phyloP scores from a whole-genome alignment of 2,888 invertebrate species.

The Lymantria monacha region DNA sequence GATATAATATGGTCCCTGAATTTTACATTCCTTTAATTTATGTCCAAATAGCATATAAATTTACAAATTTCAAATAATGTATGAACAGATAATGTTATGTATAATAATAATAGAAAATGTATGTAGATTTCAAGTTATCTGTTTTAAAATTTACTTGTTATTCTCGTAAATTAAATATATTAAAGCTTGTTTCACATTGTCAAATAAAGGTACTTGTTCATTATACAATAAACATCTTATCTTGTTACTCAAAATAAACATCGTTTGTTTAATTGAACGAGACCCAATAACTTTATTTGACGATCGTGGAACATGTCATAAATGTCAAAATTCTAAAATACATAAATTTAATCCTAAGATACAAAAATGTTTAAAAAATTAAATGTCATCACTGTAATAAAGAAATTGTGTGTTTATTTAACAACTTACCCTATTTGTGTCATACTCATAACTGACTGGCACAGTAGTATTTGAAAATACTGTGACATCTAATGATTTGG shows the following conservation, averaged over 20 bases:
- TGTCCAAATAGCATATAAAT: neutral
- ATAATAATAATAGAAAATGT: slow-evolving; percentile 24
- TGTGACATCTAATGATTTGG: no score
- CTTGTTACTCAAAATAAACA: no score
- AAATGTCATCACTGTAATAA: slow-evolving; percentile 42
- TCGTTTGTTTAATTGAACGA: no score
- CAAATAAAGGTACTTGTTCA: neutral
- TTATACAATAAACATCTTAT: no score
- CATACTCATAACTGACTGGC: no score
- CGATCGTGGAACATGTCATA: slow-evolving; percentile 10
- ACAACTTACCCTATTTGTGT: neutral
- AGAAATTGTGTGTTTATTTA: slow-evolving; percentile 19
- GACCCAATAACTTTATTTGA: neutral
- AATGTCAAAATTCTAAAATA: slow-evolving; percentile 44
- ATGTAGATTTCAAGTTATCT: slow-evolving; percentile 36
- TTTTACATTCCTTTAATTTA: slow-evolving; percentile 30
- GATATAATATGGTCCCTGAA: slow-evolving; percentile 33
- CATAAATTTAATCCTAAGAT: slow-evolving; percentile 35
- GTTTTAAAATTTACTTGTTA: slow-evolving; percentile 41
- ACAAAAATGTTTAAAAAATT: slow-evolving; percentile 37
- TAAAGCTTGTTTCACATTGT: slow-evolving; percentile 5
- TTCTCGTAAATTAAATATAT: slow-evolving; percentile 34
- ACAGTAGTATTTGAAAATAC: no score
- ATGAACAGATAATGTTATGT: slow-evolving; percentile 25
- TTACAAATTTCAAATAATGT: slow-evolving; percentile 17